These are phyloP conservation scores for Karalla daura DNA, from an alignment of 2,797 vertebrate species.

Conservation along the genomic window DNA sequence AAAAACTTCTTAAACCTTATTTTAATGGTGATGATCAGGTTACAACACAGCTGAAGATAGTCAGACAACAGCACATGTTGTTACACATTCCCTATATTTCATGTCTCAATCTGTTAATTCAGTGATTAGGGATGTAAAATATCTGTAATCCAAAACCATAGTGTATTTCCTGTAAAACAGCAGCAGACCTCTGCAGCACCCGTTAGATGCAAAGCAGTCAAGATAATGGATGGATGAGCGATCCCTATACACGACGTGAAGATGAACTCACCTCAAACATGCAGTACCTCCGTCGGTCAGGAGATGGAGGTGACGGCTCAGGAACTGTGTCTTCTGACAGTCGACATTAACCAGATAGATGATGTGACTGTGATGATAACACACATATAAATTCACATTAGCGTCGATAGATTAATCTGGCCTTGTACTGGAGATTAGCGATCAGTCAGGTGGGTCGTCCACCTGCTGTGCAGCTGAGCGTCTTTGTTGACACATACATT, in stretches of 20 bases:
- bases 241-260: too few relatives aligned
- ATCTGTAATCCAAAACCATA: background rate
- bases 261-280: background rate
- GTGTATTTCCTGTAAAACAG: background rate
- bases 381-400: background rate
- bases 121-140: background rate
- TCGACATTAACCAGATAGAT: background rate
- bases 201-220: too few relatives aligned
- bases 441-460: background rate
- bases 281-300: constrained; percentile 44
- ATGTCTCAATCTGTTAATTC: background rate
- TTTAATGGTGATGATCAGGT: background rate
- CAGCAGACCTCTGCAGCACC: too few relatives aligned
- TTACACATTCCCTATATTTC: background rate
- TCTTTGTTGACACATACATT: background rate
- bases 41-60: too few relatives aligned
- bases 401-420: background rate
- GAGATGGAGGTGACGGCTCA: constrained; percentile 54
- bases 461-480: background rate
- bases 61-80: background rate
- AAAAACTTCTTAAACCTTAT: background rate
- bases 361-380: background rate
- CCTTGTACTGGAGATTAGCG: background rate
- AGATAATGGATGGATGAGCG: too few relatives aligned
- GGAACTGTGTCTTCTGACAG: background rate